These are phyloP conservation scores for Balaenoptera acutorostrata DNA, from an alignment of 2,113 vertebrate species.

Conservation along the genomic window DNA sequence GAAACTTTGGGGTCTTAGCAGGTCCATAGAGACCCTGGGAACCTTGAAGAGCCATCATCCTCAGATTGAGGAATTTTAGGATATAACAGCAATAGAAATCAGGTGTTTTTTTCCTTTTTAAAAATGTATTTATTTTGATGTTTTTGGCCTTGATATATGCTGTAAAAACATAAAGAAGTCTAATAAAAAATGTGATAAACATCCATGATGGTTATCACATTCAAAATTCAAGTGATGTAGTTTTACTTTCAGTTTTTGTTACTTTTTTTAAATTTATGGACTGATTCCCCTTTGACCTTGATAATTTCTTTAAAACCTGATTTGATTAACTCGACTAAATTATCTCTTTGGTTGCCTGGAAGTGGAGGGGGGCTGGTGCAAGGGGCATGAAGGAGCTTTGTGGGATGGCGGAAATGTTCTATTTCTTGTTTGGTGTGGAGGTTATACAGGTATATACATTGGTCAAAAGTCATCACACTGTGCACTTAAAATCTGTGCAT, in stretches of 20 bases:
- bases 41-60: neutral
- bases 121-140: constrained; percentile 1
- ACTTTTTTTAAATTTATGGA: neutral
- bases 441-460: neutral
- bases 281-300: constrained; percentile 1
- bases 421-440: neutral
- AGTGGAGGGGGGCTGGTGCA: neutral
- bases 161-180: constrained; percentile 3
- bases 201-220: neutral
- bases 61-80: neutral
- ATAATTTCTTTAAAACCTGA: constrained; percentile 28
- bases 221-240: neutral
- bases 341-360: neutral
- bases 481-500: neutral
- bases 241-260: neutral
- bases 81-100: neutral
- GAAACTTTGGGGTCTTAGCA: neutral
- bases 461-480: neutral
- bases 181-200: neutral
- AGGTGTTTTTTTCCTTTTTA: neutral
- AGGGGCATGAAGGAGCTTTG: neutral
- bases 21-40: neutral
- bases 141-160: neutral
- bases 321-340: neutral
- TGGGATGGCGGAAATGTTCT: neutral